These are phyloP conservation scores for Hetaerina americana DNA, from an alignment of 1,140 invertebrate species.

Conservation along the genomic window DNA sequence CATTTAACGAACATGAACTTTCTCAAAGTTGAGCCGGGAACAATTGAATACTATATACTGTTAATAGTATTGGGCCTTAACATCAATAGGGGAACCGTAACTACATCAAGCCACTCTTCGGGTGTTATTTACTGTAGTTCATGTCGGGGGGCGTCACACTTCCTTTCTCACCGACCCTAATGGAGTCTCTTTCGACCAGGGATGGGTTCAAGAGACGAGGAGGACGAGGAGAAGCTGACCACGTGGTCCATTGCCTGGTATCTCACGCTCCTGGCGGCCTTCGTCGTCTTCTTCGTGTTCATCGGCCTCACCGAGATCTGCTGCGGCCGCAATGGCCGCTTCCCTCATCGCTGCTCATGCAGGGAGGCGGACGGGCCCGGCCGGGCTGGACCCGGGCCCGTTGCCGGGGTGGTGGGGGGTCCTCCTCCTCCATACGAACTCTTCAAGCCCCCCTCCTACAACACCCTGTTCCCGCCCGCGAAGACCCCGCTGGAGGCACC, in stretches of 20 bases:
- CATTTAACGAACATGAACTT: too few species aligned
- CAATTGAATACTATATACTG: too few species aligned
- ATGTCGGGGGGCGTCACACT: too few species aligned
- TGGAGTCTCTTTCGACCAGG: too few species aligned
- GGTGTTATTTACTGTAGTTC: too few species aligned
- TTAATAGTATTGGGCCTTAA: too few species aligned
- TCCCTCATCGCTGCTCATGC: background rate
- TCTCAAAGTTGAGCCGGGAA: too few species aligned
- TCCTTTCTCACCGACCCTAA: too few species aligned
- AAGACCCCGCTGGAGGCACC: background rate
- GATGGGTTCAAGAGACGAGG: too few species aligned
- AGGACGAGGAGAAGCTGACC: background rate
- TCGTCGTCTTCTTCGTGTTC: background rate
- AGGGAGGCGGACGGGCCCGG: background rate
- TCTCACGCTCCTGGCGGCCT: background rate
- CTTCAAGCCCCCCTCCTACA: background rate
- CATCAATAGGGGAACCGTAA: too few species aligned
- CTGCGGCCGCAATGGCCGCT: background rate
- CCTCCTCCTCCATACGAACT: background rate
- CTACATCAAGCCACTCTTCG: too few species aligned
- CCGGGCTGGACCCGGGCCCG: background rate
- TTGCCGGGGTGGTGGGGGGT: background rate
- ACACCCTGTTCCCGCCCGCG: background rate
- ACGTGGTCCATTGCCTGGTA: background rate
- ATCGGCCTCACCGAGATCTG: background rate